A percentile compares a stretch with the other conserved stretches of the same genome.
Conservation (phyloP, 2,888 invertebrate species). For the Notodonta ziczac region DNA sequence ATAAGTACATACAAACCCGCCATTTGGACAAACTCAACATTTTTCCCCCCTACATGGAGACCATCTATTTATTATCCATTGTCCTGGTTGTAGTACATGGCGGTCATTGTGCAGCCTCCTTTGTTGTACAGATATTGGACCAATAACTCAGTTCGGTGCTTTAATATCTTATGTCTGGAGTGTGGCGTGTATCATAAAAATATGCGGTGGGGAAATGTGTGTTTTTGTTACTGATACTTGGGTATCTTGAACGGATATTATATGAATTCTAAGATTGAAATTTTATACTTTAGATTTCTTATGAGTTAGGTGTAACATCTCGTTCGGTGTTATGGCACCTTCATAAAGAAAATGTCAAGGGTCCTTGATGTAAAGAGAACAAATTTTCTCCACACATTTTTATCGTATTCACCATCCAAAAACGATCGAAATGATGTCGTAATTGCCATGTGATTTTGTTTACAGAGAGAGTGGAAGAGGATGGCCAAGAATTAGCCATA, state of each 20-base stretch:
- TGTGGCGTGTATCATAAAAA: slow-evolving; percentile 35
- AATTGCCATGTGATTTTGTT: too few relatives aligned
- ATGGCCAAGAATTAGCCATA: too few relatives aligned
- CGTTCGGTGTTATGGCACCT: too few relatives aligned
- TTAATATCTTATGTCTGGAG: slow-evolving; percentile 55
- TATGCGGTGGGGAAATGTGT: slow-evolving; percentile 30
- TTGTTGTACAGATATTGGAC: slow-evolving; percentile 70
- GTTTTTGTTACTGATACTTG: slow-evolving; percentile 12
- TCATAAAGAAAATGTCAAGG: too few relatives aligned
- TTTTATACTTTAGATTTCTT: too few relatives aligned
- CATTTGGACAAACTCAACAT: slow-evolving; percentile 32
- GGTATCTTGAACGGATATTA: slow-evolving; percentile 15
- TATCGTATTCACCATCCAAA: too few relatives aligned
- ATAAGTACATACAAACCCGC: slow-evolving; percentile 8
- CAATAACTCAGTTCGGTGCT: slow-evolving; percentile 66
- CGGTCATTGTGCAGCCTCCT: slow-evolving; percentile 51
- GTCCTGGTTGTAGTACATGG: slow-evolving; percentile 37
- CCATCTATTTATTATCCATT: slow-evolving; percentile 64
- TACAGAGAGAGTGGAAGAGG: too few relatives aligned
- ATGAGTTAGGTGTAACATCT: too few relatives aligned
- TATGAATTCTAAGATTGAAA: neutral
- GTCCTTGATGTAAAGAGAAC: too few relatives aligned
- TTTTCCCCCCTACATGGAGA: slow-evolving; percentile 23
- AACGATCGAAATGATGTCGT: too few relatives aligned
- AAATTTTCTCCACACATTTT: too few relatives aligned